Conservation (phyloP, 64 coral and sea anemone species). For the Actinia tenebrosa region DNA sequence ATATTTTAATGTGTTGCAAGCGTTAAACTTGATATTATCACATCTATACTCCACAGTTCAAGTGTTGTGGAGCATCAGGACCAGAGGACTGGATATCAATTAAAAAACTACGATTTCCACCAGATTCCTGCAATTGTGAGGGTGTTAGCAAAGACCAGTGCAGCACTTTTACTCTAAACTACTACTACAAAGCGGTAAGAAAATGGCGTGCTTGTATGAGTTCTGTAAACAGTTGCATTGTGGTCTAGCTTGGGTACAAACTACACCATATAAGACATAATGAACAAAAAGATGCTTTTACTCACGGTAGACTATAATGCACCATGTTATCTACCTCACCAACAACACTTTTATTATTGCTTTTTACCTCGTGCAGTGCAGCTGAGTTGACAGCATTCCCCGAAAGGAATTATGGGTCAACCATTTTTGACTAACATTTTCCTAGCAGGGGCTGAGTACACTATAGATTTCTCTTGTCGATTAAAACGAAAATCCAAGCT, state of each 20-base stretch:
- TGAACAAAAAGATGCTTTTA: not conserved
- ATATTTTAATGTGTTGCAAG: no score
- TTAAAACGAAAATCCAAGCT: no score
- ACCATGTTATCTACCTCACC: not conserved
- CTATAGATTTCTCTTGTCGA: no score
- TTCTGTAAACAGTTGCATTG: not conserved
- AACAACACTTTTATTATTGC: not conserved
- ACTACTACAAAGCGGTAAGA: slow-evolving; percentile 4
- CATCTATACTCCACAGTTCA: not conserved
- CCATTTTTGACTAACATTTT: no score
- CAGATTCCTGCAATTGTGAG: not conserved
- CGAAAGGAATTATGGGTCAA: no score
- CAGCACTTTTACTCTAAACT: not conserved
- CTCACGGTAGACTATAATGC: not conserved
- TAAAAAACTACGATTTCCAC: no score
- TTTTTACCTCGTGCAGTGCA: not conserved
- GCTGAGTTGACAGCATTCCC: no score
- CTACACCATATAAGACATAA: not conserved
- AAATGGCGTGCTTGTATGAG: not conserved
- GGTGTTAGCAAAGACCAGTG: not conserved
- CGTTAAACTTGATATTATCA: no score
- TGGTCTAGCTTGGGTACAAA: not conserved
- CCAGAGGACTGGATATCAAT: not conserved
- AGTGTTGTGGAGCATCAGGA: slow-evolving; percentile 23
- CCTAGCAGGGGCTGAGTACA: no score